A percentile compares a stretch with the other conserved stretches of the same genome.
Conservation (phyloP, 2,888 invertebrate genomes). For the Eucera pruinosa region DNA sequence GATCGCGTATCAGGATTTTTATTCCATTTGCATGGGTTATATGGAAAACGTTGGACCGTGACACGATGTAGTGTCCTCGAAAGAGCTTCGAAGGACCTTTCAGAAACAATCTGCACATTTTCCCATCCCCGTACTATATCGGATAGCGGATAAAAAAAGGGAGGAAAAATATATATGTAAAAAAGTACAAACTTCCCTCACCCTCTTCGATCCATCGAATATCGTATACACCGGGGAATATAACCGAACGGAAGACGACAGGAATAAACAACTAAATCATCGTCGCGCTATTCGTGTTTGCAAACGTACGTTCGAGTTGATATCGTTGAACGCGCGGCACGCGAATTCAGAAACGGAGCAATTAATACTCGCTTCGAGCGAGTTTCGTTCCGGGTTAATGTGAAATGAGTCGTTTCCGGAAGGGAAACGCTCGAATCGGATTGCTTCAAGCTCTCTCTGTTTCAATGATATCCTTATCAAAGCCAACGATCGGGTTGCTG, state of each 20-base stretch:
- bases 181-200: no score
- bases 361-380: conserved; percentile 22
- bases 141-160: background rate
- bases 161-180: no score
- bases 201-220: background rate
- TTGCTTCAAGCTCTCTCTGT: conserved; percentile 30
- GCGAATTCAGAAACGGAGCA: conserved; percentile 13
- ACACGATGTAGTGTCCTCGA: conserved; percentile 27
- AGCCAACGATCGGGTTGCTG: conserved; percentile 31
- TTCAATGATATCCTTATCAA: conserved; percentile 54
- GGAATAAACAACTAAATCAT: background rate
- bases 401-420: conserved; percentile 18
- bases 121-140: background rate
- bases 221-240: no score
- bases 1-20: conserved; percentile 16
- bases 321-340: conserved; percentile 1
- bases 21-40: conserved; percentile 16
- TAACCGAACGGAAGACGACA: conserved; percentile 3
- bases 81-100: conserved; percentile 33
- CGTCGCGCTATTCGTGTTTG: background rate
- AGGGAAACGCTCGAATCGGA: conserved; percentile 8
- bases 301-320: background rate
- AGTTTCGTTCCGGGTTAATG: conserved; percentile 8
- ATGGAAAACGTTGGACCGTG: conserved; percentile 52
- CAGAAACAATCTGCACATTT: conserved; percentile 46